Evolutionary conservation across 2,113 vertebrate genomes (phyloP).

Genomic region (Thymallus thymallus): DNA sequence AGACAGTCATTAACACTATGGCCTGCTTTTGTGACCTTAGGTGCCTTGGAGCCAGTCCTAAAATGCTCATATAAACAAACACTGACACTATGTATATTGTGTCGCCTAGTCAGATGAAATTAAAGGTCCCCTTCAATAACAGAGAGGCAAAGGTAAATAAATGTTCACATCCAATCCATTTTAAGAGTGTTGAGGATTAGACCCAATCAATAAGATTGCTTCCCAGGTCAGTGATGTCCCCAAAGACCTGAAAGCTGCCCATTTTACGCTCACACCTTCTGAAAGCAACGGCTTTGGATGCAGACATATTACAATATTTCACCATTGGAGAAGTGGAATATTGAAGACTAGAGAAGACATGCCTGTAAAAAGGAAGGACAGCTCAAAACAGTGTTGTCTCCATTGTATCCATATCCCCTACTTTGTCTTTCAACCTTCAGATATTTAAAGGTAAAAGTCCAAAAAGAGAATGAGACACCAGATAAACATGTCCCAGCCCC

Average conservation of each 20-base stretch:
- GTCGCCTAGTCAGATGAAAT: background rate
- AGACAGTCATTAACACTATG: background rate
- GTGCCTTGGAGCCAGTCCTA: background rate
- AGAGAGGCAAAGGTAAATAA: background rate
- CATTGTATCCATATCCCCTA: no score
- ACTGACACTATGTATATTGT: slow-evolving; percentile 47
- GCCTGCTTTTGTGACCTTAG: background rate
- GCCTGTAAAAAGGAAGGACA: slow-evolving; percentile 79
- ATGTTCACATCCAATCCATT: background rate
- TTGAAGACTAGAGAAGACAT: no score
- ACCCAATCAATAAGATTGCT: background rate
- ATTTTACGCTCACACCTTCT: background rate
- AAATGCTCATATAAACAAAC: slow-evolving; percentile 42
- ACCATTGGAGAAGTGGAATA: no score
- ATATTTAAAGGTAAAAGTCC: no score
- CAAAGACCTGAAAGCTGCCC: background rate
- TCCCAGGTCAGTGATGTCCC: background rate
- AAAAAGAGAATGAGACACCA: slow-evolving; percentile 43
- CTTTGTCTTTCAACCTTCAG: no score
- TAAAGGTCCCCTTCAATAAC: background rate
- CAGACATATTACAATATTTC: background rate
- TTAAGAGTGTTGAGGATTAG: background rate
- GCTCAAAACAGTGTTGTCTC: no score
- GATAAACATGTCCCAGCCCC: no score
- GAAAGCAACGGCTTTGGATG: background rate